Evolutionary conservation across 2,888 invertebrate genomes (phyloP).

Genomic region (Pristionchus fissidentatus): DNA sequence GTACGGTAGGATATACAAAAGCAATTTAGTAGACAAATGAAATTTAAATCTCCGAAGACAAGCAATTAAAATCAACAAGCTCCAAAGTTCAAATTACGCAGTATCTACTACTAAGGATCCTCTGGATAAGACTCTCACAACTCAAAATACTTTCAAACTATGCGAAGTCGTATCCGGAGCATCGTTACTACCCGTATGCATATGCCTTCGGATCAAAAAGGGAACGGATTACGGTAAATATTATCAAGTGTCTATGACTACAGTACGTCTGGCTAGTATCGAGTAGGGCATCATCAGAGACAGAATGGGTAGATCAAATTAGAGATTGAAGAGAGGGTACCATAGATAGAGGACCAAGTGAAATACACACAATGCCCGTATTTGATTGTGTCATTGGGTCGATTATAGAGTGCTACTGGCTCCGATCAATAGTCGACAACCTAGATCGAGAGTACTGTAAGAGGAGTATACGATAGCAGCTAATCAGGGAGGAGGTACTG

Average conservation of each 20-base stretch:
- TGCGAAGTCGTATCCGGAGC: neutral
- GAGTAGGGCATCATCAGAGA: slow-evolving; percentile 11
- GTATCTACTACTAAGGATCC: neutral
- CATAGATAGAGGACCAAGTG: neutral
- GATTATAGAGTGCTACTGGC: slow-evolving; percentile 35
- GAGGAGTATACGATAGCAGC: neutral
- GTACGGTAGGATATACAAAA: too few species aligned
- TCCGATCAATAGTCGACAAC: neutral
- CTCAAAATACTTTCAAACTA: too few species aligned
- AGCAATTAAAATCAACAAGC: neutral
- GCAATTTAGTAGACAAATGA: neutral
- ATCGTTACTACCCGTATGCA: neutral
- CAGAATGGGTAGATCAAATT: neutral
- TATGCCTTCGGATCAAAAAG: slow-evolving; percentile 17
- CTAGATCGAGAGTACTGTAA: slow-evolving; percentile 6
- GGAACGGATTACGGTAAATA: slow-evolving; percentile 25
- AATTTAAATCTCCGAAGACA: slow-evolving; percentile 4
- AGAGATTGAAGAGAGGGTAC: slow-evolving; percentile 11
- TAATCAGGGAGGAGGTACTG: slow-evolving; percentile 27
- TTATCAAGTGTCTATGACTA: slow-evolving; percentile 18
- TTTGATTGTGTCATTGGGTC: slow-evolving; percentile 10
- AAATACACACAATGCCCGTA: slow-evolving; percentile 29
- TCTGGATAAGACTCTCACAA: neutral
- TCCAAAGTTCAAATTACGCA: slow-evolving; percentile 37
- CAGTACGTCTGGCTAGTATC: slow-evolving; percentile 23